Base-by-base conservation (phyloP, 2,888 invertebrate genomes). In the Scaptomyza tumidula region DNA sequence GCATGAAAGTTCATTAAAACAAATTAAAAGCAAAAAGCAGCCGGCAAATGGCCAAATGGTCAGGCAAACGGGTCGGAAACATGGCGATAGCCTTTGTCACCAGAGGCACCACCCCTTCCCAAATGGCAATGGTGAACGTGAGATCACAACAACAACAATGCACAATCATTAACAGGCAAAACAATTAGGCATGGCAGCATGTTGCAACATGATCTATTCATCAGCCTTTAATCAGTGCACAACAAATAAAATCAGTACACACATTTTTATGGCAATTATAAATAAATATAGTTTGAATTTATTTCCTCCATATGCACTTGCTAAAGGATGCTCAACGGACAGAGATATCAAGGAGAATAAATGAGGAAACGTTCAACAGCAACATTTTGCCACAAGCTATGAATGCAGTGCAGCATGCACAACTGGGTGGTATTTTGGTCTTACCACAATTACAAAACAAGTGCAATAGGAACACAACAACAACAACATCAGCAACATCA, bases 1-100 rank as follows among this genome's bases (percentile, higher is more conserved):
- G 73, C 85, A 76, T 70, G 75, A 80, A 88, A 84, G 87, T 84
- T 84, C 85, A 84, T 84, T 84, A 84, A 84, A 86, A 84, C 84
- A 86, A 86, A 84, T 84, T 84, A 84, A 84, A 82, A 86, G 73
- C 76, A 71, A 76, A 33, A 33, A 10, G 57, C 63, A 71, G 59
- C 61, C 33, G 55, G 41, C 16, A 41, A 24, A 19, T 27, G 41
- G 41, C 71, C 75, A 77, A 66, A 76, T 74, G 76, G 66, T 55
- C 67, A 62, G 61, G 50, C 84, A 67, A 83, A 73, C 78, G 77
- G 77, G 77, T 68, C 82, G 70, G 71, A 68, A 86, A 71, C 70
- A 75, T 70, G 64, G 71, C 75, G 72, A 79, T 65, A 50, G 72
- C 54, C 54, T 64, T 63, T 68, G 64, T 64, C 64, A 45, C 35